Conservation (phyloP, 2,797 vertebrate genomes). For the Tapera naevia region DNA sequence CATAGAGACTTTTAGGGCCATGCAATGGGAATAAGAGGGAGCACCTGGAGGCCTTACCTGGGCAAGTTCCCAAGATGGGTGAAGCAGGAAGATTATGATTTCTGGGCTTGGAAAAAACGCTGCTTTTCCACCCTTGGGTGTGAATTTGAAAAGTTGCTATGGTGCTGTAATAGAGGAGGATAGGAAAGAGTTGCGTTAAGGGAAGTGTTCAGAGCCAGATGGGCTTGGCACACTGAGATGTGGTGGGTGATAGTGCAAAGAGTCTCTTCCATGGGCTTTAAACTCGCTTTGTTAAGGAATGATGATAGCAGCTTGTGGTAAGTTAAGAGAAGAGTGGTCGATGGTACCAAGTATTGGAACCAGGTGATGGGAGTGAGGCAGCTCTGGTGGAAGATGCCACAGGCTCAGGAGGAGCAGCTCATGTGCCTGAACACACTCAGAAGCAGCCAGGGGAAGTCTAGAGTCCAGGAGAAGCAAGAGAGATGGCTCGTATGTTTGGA, state of each 20-base stretch:
- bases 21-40: neutral
- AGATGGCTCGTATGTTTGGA: accelerated
- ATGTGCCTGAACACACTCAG: neutral
- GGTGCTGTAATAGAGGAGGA: neutral
- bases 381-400: neutral
- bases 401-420: neutral
- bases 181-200: neutral
- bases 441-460: neutral
- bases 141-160: neutral
- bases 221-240: neutral
- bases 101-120: neutral
- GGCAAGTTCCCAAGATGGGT: neutral
- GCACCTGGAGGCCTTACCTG: neutral
- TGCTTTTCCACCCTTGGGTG: neutral
- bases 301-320: neutral
- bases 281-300: neutral
- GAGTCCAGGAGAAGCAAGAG: neutral
- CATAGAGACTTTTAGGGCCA: neutral
- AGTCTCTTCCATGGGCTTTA: neutral
- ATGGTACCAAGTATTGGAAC: neutral
- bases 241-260: neutral
- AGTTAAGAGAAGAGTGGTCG: neutral
- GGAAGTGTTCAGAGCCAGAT: neutral
- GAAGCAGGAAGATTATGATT: neutral
- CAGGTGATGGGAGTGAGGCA: neutral